Base-by-base conservation (phyloP, 2,888 invertebrate genomes). In the Cybosia mesomella region DNA sequence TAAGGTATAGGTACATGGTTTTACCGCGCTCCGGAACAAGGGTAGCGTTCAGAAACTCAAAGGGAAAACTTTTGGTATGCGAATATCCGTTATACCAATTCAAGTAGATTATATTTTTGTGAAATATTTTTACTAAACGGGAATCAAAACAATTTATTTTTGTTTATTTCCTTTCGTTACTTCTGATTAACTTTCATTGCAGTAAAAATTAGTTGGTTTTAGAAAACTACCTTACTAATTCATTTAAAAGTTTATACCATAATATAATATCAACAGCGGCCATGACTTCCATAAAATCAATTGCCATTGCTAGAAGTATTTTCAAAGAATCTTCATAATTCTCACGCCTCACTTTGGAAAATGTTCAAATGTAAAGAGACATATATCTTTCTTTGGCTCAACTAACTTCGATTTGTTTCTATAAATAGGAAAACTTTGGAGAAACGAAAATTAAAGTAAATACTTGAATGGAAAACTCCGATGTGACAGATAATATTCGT, bases 361-460 rank as follows among this genome's bases (percentile, higher is more conserved):
- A 9, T 49, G 18, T 49, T 49, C 49, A n/a, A 49, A 49, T 49
- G 8, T n/a, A n/a, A 49, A 49, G 49, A 9, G 18, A 49, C n/a
- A 49, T 49, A 49, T 49, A 49, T 49, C 49, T 49, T 18, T 18
- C n/a, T 21, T 55, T 55, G 54, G 8, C 54, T 55, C 9, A 22
- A 21, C 11, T 55, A 55, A 55, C n/a, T 49, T n/a, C n/a, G 49
- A 49, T 49, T 49, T 49, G 49, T 49, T 49, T 49, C n/a, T n/a
- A 49, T 49, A 49, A 49, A 18, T 43, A 43, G 43, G 43, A 43
- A 43, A 43, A 49, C 49, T 49, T 49, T 9, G n/a, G 2, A 2
- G n/a, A 2, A 49, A 49, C 18, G 49, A 49, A 49, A 49, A 49
- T 49, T 49, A n/a, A 49, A 49, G n/a, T 18, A 49, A 49, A 8